Base-by-base conservation (phyloP, 1,140 invertebrate species). In the Caenorhabditis briggsae region DNA sequence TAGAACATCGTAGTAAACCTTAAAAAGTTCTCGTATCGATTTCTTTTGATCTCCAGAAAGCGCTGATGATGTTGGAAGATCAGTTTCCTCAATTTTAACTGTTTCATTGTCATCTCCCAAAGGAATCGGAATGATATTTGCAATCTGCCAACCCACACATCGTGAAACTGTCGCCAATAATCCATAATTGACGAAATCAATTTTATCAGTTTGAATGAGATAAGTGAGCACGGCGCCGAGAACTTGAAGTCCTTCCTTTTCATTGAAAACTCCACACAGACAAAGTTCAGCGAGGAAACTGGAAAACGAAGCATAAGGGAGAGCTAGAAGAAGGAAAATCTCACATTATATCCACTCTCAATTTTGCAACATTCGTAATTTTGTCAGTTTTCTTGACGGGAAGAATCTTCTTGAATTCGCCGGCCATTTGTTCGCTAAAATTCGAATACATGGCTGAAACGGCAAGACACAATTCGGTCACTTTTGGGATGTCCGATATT, bases 261-360 rank as follows among this genome's bases (percentile, higher is more conserved):
- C 56, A 12, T 78, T 43, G 46, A 88, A 82, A 53, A 88, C 88
- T 33, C 88, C 88, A 48, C 78, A 84, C 0, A 85, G 82, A 14
- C 78, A 53, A 5, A 87, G 53, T 50, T 88, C 88, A 25, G 87
- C 88, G 53, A 88, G 82, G 41, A 88, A 88, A n/a, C 88, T 88
- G 58, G 82, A 88, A 23, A 16, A 87, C 61, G 50, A 48, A 16
- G 16, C 16, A 7, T 70, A 9, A 23, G 14, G 14, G 33, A 7
- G 9, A 25, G 5, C 12, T 23, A 12, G 23, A 18, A 53, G 2
- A 16, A 48, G 9, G 6, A 2, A 2, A 18, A 50, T 33, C 83
- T 61, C 6, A 88, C 87, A 88, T 61, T 11, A 88, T 64, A 74
- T 88, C 88, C 0, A 88, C 82, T 70, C 86, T 78, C 46, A 88